Percentiles rank a stretch among this genome's conserved stretches.
phyloP scores from a whole-genome alignment of 2,797 vertebrate genomes.

The Uromys caudimaculatus region DNA sequence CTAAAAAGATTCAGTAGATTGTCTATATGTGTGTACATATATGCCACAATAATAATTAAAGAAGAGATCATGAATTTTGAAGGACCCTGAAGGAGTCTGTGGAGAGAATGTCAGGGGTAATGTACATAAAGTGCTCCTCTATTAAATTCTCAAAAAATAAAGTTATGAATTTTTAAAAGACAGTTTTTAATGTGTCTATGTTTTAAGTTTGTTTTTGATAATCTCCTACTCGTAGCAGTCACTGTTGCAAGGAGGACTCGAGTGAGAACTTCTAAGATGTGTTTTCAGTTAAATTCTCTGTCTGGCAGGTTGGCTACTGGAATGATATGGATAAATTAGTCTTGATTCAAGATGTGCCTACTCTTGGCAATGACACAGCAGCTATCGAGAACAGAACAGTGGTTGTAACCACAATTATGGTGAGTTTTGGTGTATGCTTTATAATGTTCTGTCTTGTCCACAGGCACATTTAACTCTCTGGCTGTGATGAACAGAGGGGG shows the following conservation, averaged over 20 bases:
- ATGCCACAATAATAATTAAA: not conserved
- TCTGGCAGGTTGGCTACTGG: conserved; percentile 97
- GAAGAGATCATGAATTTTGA: not conserved
- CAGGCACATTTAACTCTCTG: conserved; percentile 67
- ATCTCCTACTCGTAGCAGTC: not conserved
- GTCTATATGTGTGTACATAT: not conserved
- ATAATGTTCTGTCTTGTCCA: conserved; percentile 72
- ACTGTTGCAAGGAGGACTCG: not conserved
- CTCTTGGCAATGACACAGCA: conserved; percentile 95
- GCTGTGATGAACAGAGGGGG: conserved; percentile 62
- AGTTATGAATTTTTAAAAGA: not conserved
- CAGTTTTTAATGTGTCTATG: not conserved
- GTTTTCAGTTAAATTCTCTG: conserved; percentile 67
- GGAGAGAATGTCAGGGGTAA: not conserved
- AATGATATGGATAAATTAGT: conserved; percentile 99
- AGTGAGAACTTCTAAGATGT: not conserved
- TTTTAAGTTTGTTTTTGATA: not conserved
- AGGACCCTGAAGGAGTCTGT: not conserved
- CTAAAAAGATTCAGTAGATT: not conserved
- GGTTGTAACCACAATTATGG: conserved; percentile 99
- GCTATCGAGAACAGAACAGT: conserved; percentile 97
- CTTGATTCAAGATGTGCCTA: conserved; percentile 95
- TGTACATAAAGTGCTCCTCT: not conserved
- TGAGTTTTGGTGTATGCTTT: conserved; percentile 88
- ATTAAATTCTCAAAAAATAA: not conserved